phyloP scores from a whole-genome alignment of 2,888 invertebrate genomes.

The Dasypogon diadema region DNA sequence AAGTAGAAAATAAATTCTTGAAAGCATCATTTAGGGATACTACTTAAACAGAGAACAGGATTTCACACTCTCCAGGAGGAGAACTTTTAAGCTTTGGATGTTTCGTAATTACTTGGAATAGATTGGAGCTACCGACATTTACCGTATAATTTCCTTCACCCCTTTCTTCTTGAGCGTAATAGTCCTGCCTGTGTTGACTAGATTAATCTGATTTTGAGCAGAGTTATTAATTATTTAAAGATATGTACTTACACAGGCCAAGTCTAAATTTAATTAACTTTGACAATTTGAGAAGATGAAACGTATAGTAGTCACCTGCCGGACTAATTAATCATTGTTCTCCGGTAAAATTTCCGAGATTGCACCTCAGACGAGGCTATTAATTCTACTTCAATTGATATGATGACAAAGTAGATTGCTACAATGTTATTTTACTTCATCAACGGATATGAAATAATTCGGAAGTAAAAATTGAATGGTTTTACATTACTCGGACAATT shows the following conservation, averaged over 20 bases:
- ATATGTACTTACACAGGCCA: background rate
- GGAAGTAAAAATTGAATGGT: too few relatives aligned
- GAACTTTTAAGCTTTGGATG: conserved; percentile 19
- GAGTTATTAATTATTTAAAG: conserved; percentile 29
- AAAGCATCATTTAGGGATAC: conserved; percentile 32
- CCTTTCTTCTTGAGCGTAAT: conserved; percentile 6
- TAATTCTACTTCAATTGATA: too few relatives aligned
- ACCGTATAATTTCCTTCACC: conserved; percentile 2
- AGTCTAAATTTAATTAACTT: conserved; percentile 28
- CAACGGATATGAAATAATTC: too few relatives aligned
- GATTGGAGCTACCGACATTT: conserved; percentile 6
- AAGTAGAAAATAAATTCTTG: conserved; percentile 42
- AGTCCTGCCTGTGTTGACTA: background rate
- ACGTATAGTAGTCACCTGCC: background rate
- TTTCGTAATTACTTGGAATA: conserved; percentile 19
- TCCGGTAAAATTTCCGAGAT: too few relatives aligned
- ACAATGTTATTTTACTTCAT: too few relatives aligned
- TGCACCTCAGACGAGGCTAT: too few relatives aligned
- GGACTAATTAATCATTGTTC: background rate
- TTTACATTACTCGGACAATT: too few relatives aligned
- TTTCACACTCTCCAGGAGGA: background rate
- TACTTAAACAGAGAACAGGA: background rate
- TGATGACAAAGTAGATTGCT: too few relatives aligned
- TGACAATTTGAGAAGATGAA: background rate
- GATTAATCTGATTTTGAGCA: conserved; percentile 5